A percentile compares a stretch with the other conserved stretches of the same genome.
These are phyloP conservation scores for Myripristis jacobus DNA, from an alignment of 2,797 vertebrate species.

Conservation along the genomic window DNA sequence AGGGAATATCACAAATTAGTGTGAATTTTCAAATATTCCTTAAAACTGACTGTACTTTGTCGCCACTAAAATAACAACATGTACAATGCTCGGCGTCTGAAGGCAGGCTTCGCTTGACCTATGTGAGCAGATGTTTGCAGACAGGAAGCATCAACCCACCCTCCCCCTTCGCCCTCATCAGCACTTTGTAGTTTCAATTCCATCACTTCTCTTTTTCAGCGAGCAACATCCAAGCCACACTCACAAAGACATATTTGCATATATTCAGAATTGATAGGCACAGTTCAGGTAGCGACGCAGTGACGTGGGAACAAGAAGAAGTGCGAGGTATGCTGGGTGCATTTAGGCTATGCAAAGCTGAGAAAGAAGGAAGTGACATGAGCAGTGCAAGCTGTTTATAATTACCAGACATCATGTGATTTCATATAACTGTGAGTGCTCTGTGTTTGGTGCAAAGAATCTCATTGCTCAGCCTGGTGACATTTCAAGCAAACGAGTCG, in stretches of 20 bases:
- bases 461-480: constrained; percentile 25
- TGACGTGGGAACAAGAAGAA: constrained; percentile 14
- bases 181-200: constrained; percentile 75
- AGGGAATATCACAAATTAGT: constrained; percentile 37
- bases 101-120: constrained; percentile 22
- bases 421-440: constrained; percentile 27
- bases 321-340: background rate
- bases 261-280: constrained; percentile 27
- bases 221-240: constrained; percentile 29
- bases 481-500: constrained; percentile 41
- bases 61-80: constrained; percentile 11
- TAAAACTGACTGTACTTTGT: background rate
- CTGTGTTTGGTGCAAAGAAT: constrained; percentile 6
- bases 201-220: constrained; percentile 73
- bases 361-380: constrained; percentile 4
- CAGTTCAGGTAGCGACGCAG: constrained; percentile 16
- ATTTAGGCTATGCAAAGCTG: background rate
- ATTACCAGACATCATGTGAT: constrained; percentile 23
- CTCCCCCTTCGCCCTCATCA: constrained; percentile 60
- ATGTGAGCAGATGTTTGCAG: constrained; percentile 59
- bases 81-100: background rate
- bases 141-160: constrained; percentile 76
- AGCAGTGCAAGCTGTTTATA: background rate
- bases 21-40: background rate
- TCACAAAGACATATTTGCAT: constrained; percentile 43